Evolutionary conservation across 2,113 vertebrate species (phyloP), one percentile per base, ranked within the genome.

Genomic region (Colaptes auratus): DNA sequence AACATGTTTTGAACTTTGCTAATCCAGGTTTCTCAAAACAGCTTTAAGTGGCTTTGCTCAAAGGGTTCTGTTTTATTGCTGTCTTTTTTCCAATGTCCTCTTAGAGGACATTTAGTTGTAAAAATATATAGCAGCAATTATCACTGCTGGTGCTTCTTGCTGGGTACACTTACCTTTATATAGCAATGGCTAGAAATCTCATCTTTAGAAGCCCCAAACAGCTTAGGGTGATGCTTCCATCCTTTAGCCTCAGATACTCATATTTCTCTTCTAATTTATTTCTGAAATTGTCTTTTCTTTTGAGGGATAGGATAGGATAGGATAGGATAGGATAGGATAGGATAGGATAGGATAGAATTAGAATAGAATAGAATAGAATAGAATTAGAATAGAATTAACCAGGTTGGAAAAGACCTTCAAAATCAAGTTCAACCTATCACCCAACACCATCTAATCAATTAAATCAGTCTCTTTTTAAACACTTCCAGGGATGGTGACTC

Each of bases 271-370:
- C 61, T 79, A 87, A 77, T 82, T 28, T 4, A 6, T 63, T 95
- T 91, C 52, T 94, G 66, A 91, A 82, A 78, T 17, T 24, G 17
- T 71, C 93, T 82, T 10, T 69, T 94, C 82, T 89, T 73, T 79
- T 86, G 18, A 82, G 64, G 9, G n/a, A n/a, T n/a, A n/a, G n/a
- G n/a, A n/a, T n/a, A n/a, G n/a, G n/a, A n/a, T n/a, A n/a, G n/a
- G n/a, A n/a, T n/a, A n/a, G n/a, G n/a, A n/a, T n/a, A n/a, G n/a
- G n/a, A n/a, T n/a, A n/a, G n/a, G n/a, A n/a, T n/a, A n/a, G n/a
- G n/a, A n/a, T n/a, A n/a, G n/a, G n/a, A n/a, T n/a, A n/a, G n/a
- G n/a, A n/a, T n/a, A n/a, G n/a, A n/a, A n/a, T n/a, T n/a, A n/a
- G 36, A 36, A 36, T 36, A 9, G 36, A 36, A 36, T 36, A 9